Conservation (phyloP, 1,140 invertebrate genomes). For the Nasonia giraulti region DNA sequence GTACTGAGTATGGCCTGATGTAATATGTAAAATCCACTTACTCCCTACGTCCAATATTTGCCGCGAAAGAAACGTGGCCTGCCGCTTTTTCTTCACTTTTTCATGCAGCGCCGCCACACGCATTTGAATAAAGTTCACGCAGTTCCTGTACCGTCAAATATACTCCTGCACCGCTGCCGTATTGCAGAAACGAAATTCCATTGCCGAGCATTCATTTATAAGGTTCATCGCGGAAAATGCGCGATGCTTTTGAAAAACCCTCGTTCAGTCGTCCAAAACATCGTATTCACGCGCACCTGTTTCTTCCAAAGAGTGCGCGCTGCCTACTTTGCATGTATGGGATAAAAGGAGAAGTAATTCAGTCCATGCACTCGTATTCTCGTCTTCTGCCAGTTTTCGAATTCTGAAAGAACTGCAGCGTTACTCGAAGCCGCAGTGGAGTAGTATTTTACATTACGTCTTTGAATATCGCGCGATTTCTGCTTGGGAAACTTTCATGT, state of each 20-base stretch:
- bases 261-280: not conserved
- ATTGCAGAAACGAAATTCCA: not conserved
- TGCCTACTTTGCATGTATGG: not conserved
- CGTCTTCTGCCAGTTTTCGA: too few relatives aligned
- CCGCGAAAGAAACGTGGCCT: not conserved
- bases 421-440: not conserved
- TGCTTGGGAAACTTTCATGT: constrained; percentile 23
- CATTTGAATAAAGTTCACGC: not conserved
- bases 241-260: not conserved
- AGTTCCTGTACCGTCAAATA: not conserved
- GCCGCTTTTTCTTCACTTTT: not conserved
- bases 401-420: not conserved
- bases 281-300: not conserved
- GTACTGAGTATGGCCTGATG: not conserved
- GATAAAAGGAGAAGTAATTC: not conserved
- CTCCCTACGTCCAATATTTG: not conserved
- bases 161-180: not conserved
- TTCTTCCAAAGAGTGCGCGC: not conserved
- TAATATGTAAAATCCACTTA: not conserved
- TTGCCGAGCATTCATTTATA: not conserved
- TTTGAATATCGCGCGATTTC: constrained; percentile 25
- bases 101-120: not conserved
- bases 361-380: not conserved
- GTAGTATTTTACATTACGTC: not conserved
- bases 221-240: not conserved